phyloP scores from a whole-genome alignment of 2,888 invertebrate species.

The Callyntrura guangdongensis region DNA sequence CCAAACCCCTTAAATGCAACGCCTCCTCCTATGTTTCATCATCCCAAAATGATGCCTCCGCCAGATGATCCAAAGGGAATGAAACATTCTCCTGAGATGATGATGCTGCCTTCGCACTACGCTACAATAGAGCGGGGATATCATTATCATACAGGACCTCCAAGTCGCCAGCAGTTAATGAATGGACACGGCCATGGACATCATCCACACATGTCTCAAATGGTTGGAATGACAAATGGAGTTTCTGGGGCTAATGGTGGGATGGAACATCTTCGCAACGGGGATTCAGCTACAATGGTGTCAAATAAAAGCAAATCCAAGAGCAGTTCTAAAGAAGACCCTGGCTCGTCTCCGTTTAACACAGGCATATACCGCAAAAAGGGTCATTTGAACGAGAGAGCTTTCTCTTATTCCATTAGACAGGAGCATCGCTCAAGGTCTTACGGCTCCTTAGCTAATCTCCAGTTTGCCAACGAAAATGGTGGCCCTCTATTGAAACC shows the following conservation, averaged over 20 bases:
- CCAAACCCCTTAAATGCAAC: constrained; percentile 83
- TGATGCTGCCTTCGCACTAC: constrained; percentile 84
- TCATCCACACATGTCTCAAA: constrained; percentile 40
- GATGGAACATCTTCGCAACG: constrained; percentile 79
- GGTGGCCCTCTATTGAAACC: constrained; percentile 82
- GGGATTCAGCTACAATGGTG: constrained; percentile 83
- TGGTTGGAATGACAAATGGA: constrained; percentile 69
- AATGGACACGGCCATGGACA: constrained; percentile 64
- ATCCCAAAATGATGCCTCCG: constrained; percentile 82
- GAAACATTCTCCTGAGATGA: constrained; percentile 81
- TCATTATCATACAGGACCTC: constrained; percentile 82
- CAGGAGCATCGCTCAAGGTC: constrained; percentile 97
- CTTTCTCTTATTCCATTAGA: constrained; percentile 97
- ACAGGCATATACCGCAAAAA: constrained; percentile 96
- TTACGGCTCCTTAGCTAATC: constrained; percentile 95
- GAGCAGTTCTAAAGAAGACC: constrained; percentile 82
- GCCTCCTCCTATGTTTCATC: constrained; percentile 84
- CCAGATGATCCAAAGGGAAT: constrained; percentile 75
- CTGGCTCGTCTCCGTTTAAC: constrained; percentile 89
- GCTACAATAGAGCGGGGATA: constrained; percentile 84
- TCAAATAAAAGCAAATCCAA: constrained; percentile 84
- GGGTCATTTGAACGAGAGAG: constrained; percentile 96
- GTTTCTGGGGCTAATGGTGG: constrained; percentile 44
- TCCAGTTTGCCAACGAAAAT: constrained; percentile 90
- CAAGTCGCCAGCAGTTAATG: constrained; percentile 69